Percentiles rank a stretch among this genome's conserved stretches.
Evolutionary conservation across 2,113 vertebrate genomes (phyloP).

Genomic region (Ahaetulla prasina): DNA sequence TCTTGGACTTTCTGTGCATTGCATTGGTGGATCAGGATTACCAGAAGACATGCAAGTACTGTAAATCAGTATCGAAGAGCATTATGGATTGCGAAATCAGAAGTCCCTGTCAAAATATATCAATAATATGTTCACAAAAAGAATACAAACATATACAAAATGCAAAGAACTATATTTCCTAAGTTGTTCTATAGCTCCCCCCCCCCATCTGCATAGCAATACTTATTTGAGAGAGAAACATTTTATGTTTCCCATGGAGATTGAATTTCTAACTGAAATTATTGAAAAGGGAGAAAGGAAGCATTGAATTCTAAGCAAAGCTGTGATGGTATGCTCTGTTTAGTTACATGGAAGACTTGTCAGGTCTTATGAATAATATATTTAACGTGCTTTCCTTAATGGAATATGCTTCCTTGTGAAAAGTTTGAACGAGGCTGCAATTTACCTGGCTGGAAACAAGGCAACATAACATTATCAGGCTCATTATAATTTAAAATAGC

Average conservation of each 20-base stretch:
- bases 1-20: background rate
- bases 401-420: conserved; percentile 30
- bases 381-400: conserved; percentile 22
- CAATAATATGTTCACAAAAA: background rate
- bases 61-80: background rate
- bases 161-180: conserved; percentile 8
- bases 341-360: conserved; percentile 38
- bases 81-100: background rate
- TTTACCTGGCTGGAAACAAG: conserved; percentile 36
- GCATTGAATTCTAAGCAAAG: conserved; percentile 48
- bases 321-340: conserved; percentile 13
- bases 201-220: conserved; percentile 19
- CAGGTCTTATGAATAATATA: conserved; percentile 42
- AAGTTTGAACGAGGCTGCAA: conserved; percentile 13
- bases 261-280: conserved; percentile 35
- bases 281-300: conserved; percentile 33
- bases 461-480: background rate
- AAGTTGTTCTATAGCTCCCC: background rate
- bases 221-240: conserved; percentile 35
- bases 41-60: background rate
- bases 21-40: background rate
- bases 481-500: conserved; percentile 16
- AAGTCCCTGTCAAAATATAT: background rate
- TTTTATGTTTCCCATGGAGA: conserved; percentile 35
- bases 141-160: background rate